Base-by-base conservation (phyloP, 2,888 invertebrate species). In the Agrypnus murinus region DNA sequence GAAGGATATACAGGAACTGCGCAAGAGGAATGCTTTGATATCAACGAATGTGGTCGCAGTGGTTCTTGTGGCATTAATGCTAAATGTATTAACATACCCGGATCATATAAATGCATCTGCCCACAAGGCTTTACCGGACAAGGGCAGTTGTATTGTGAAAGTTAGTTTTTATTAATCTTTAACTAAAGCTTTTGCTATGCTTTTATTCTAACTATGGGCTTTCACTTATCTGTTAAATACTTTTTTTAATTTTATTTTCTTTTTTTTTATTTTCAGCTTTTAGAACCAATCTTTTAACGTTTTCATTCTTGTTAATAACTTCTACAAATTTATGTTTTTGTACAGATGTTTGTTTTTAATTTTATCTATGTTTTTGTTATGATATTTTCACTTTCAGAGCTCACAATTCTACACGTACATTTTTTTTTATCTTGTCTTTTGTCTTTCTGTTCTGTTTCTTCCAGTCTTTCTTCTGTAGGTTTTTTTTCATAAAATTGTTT, bases 21-120 rank as follows among this genome's bases (percentile, higher is more conserved):
- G 58, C 82, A 88, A 48, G 87, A 89, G 77, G 90, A 90, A 77
- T 93, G 93, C 82, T 83, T 89, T 82, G 93, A 94, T 86, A 87
- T 92, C 83, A 92, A 94, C 86, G 93, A 94, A 84, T 94, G 93
- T 84, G 89, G 89, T 70, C 86, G 88, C 77, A 82, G 88, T 75
- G 89, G 89, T 79, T 87, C 90, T 81, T 95, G 95, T 83, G 93
- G 93, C 74, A 87, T 89, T 79, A 92, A 93, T 85, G 92, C 94
- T 76, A 91, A 92, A 85, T 95, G 95, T 87, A 90, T 91, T 85
- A 95, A 95, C 86, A 89, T 92, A 62, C 91, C 91, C n/a, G 95
- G 95, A 78, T 91, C 92, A 66, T 93, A 90, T 88, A 91, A 91
- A 82, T 94, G 94, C 85, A 87, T 92, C 74, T 94, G 94, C 83